phyloP scores from a whole-genome alignment of 2,888 invertebrate species.

The Cyclophora albipunctata region DNA sequence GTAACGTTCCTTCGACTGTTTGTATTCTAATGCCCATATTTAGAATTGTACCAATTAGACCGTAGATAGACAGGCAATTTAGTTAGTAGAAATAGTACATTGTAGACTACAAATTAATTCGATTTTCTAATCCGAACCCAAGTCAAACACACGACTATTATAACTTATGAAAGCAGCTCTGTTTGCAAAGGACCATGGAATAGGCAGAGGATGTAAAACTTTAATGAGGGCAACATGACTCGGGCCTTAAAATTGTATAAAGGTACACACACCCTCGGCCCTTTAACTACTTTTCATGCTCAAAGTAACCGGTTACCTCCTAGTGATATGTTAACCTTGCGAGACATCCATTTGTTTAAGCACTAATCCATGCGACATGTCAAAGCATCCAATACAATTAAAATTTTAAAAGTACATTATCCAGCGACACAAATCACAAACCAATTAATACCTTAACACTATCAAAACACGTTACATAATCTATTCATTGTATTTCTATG shows the following conservation, averaged over 20 bases:
- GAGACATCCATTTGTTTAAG: too few species aligned
- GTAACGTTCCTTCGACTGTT: constrained; percentile 56
- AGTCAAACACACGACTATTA: constrained; percentile 9
- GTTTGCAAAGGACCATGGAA: constrained; percentile 12
- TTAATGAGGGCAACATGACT: constrained; percentile 6
- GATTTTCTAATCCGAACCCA: constrained; percentile 5
- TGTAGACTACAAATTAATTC: constrained; percentile 8
- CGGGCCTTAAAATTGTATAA: constrained; percentile 4
- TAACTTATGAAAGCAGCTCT: constrained; percentile 8
- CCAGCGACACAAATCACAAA: too few species aligned
- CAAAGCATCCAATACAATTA: too few species aligned
- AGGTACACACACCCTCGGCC: not conserved
- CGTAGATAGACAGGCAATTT: constrained; percentile 36
- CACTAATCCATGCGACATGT: too few species aligned
- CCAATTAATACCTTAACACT: too few species aligned
- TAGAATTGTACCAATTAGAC: constrained; percentile 36
- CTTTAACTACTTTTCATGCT: not conserved
- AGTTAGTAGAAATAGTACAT: constrained; percentile 31
- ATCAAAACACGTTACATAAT: too few species aligned
- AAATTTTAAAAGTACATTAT: too few species aligned
- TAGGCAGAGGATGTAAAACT: constrained; percentile 12
- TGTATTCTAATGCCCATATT: constrained; percentile 28
- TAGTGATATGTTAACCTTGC: too few species aligned
- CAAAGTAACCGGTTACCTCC: not conserved
- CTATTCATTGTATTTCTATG: not conserved